Conservation (phyloP, 2,113 vertebrate species). For the Triplophysa dalaica region DNA sequence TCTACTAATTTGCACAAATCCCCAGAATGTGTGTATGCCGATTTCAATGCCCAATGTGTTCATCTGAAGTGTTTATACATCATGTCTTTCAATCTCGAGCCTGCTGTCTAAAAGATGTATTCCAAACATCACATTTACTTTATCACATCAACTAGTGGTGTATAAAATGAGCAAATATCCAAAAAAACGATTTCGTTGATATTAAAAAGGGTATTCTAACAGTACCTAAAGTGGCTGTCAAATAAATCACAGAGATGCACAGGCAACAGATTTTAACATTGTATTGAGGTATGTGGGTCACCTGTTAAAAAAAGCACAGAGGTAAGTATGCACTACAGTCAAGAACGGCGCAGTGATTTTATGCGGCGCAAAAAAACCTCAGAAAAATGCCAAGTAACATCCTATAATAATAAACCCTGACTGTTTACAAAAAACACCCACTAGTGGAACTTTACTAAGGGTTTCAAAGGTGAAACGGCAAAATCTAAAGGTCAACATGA, state of each 20-base stretch:
- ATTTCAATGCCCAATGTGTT: no score
- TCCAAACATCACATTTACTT: no score
- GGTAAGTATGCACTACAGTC: not conserved
- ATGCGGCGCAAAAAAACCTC: not conserved
- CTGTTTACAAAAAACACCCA: no score
- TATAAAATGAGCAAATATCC: not conserved
- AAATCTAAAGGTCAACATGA: no score
- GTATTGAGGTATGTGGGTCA: slow-evolving; percentile 34
- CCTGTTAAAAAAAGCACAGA: not conserved
- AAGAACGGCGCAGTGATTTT: not conserved
- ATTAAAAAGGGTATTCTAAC: not conserved
- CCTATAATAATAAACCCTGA: not conserved
- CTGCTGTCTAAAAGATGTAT: no score
- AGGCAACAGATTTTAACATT: not conserved
- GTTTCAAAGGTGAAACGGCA: no score
- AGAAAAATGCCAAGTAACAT: not conserved
- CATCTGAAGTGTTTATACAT: no score
- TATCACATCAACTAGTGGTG: no score
- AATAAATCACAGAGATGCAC: not conserved
- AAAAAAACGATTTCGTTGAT: not conserved
- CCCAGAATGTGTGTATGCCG: no score
- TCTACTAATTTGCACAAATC: not conserved
- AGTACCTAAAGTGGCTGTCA: not conserved
- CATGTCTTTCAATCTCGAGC: no score
- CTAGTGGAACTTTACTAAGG: no score